A percentile compares a stretch with the other conserved stretches of the same genome.
These are phyloP conservation scores for Callosobruchus maculatus DNA, from an alignment of 2,888 invertebrate species.

Conservation along the genomic window DNA sequence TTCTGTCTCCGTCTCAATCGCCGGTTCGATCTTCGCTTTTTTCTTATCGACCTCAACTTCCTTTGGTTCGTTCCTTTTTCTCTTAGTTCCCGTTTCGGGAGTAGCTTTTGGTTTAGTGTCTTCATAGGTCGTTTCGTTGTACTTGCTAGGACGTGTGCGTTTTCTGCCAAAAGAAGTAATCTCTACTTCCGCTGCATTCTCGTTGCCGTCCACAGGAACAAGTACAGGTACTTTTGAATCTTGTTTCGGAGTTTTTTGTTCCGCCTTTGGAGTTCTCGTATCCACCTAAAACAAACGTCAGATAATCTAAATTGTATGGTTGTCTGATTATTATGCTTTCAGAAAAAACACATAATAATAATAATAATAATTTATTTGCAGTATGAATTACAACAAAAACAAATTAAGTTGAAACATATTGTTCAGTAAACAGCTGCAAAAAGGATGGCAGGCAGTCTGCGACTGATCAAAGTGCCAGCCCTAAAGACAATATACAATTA, in stretches of 20 bases:
- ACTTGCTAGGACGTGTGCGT: slow-evolving; percentile 62
- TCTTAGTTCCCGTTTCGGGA: slow-evolving; percentile 29
- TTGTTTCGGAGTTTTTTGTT: slow-evolving; percentile 20
- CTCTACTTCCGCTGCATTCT: slow-evolving; percentile 49
- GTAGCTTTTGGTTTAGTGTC: slow-evolving; percentile 37
- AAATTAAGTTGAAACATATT: too few relatives aligned
- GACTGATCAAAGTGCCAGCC: too few relatives aligned
- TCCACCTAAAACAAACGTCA: not conserved
- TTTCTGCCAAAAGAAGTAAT: slow-evolving; percentile 63
- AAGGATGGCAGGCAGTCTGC: too few relatives aligned
- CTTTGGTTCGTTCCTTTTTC: slow-evolving; percentile 38
- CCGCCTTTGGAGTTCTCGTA: slow-evolving; percentile 1
- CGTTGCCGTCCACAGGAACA: slow-evolving; percentile 17
- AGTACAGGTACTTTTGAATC: slow-evolving; percentile 24
- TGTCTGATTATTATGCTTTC: too few relatives aligned
- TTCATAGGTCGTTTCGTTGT: slow-evolving; percentile 62
- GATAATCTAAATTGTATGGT: too few relatives aligned
- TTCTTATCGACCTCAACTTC: slow-evolving; percentile 36
- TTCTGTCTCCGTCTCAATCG: slow-evolving; percentile 6
- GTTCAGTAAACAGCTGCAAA: too few relatives aligned
- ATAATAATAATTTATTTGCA: too few relatives aligned
- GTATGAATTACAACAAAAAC: too few relatives aligned
- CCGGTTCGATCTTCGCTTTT: slow-evolving; percentile 25
- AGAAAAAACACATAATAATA: too few relatives aligned
- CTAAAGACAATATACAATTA: too few relatives aligned